phyloP scores from a whole-genome alignment of 2,797 vertebrate genomes.

The Spinus pinus region DNA sequence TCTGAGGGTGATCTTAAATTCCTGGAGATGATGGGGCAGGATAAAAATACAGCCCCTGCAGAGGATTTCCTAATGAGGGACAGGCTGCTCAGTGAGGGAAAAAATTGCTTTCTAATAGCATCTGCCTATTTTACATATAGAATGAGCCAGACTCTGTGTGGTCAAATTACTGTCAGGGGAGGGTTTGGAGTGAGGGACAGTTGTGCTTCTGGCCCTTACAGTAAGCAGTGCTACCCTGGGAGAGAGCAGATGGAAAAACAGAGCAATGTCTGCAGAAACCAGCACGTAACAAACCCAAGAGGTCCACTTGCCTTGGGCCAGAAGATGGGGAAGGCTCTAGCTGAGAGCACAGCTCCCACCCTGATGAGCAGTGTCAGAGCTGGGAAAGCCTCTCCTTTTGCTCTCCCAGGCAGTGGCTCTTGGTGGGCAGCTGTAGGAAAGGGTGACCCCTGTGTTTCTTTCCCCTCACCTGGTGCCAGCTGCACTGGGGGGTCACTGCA shows the following conservation, averaged over 20 bases:
- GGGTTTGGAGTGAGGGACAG: neutral
- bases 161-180: neutral
- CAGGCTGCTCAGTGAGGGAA: neutral
- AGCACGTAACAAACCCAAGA: neutral
- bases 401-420: neutral
- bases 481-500: neutral
- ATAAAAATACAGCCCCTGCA: neutral
- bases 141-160: conserved; percentile 10
- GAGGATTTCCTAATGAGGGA: neutral
- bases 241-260: neutral
- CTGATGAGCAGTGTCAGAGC: neutral
- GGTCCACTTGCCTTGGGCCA: neutral
- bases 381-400: neutral
- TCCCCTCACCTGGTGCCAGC: neutral
- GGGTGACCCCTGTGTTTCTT: neutral
- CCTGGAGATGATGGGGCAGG: neutral
- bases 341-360: neutral
- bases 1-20: neutral
- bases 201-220: neutral
- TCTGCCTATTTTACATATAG: conserved; percentile 10
- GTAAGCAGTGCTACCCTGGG: neutral
- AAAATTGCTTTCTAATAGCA: conserved; percentile 41
- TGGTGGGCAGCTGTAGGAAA: neutral
- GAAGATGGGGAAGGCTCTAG: neutral
- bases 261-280: neutral